Percentiles rank a stretch among this genome's conserved stretches.
These are phyloP conservation scores for Dallia pectoralis DNA, from an alignment of 2,797 vertebrate species.

Conservation along the genomic window DNA sequence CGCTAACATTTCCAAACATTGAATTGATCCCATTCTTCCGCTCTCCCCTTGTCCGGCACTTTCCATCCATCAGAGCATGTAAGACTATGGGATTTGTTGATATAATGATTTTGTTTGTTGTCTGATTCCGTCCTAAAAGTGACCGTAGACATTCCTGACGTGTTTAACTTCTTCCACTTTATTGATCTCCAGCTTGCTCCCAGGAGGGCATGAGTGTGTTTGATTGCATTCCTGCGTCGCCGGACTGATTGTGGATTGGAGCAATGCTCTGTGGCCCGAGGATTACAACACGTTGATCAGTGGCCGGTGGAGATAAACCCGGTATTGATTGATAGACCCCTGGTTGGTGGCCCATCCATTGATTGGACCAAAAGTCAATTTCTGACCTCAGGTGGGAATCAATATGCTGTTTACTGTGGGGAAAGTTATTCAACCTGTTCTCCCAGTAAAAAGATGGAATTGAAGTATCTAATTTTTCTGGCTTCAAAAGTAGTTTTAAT, in stretches of 20 bases:
- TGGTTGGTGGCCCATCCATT: slow-evolving; percentile 52
- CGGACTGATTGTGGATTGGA: slow-evolving; percentile 29
- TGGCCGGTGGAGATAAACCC: slow-evolving; percentile 58
- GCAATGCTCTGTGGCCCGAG: slow-evolving; percentile 17
- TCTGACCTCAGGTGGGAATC: slow-evolving; percentile 59
- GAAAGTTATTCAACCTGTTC: neutral
- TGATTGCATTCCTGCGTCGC: neutral
- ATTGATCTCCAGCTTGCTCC: slow-evolving; percentile 47
- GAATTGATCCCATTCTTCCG: no score
- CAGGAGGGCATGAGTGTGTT: slow-evolving; percentile 14
- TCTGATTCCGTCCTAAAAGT: neutral
- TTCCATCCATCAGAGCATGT: neutral
- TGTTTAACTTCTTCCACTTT: neutral
- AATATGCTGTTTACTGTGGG: slow-evolving; percentile 31
- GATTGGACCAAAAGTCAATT: slow-evolving; percentile 65
- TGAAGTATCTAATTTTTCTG: neutral
- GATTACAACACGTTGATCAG: slow-evolving; percentile 27
- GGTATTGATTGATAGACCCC: slow-evolving; percentile 63
- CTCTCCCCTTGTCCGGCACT: neutral
- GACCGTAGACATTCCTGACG: neutral
- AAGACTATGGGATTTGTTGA: neutral
- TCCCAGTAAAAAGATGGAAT: neutral
- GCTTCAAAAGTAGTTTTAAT: neutral
- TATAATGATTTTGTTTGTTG: neutral
- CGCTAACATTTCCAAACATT: neutral